Conservation (phyloP, 1,140 invertebrate species). For the Drosophila orosa region DNA sequence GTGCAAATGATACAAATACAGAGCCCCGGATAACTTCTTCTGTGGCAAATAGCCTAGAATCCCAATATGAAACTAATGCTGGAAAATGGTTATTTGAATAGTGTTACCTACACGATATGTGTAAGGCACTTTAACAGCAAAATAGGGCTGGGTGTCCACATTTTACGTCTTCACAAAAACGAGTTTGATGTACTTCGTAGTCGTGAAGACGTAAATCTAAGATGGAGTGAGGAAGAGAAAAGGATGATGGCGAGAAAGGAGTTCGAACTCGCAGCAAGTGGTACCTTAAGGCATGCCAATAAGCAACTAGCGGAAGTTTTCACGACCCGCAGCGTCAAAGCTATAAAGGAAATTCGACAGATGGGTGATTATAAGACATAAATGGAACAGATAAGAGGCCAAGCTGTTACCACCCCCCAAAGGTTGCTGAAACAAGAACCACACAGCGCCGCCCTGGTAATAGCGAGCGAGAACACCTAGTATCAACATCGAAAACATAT, state of each 20-base stretch:
- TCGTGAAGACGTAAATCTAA: constrained; percentile 9
- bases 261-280: constrained; percentile 29
- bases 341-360: constrained; percentile 19
- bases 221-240: constrained; percentile 29
- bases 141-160: not conserved
- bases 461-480: not conserved
- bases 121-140: not conserved
- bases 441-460: constrained; percentile 16
- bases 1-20: no score
- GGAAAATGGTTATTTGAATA: not conserved
- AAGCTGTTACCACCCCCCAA: constrained; percentile 7
- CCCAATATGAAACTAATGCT: not conserved
- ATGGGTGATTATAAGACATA: constrained; percentile 20
- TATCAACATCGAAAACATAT: not conserved
- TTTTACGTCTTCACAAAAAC: not conserved
- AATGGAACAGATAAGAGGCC: constrained; percentile 14
- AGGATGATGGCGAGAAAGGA: constrained; percentile 34
- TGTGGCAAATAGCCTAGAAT: not conserved
- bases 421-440: not conserved
- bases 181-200: not conserved
- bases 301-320: constrained; percentile 24
- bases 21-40: not conserved
- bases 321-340: constrained; percentile 15
- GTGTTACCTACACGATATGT: not conserved
- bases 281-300: constrained; percentile 13